Base-by-base conservation (phyloP, 2,888 invertebrate species). In the Matsumyia berberina region DNA sequence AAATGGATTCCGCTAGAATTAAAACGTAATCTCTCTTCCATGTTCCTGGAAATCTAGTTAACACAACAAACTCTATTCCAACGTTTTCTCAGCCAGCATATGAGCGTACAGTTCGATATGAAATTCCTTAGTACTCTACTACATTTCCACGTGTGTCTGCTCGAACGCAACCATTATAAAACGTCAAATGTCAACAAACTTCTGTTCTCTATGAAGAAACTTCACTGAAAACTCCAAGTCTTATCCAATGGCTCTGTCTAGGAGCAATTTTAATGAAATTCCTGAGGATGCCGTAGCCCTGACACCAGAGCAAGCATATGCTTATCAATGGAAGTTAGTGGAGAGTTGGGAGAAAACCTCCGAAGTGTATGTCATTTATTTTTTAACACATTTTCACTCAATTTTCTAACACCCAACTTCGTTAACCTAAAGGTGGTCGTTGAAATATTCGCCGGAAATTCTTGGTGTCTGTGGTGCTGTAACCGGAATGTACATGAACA, bases 211-310 rank as follows among this genome's bases (percentile, higher is more conserved):
- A 8, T 24, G 15, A 29, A 31, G 8, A 39, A 29, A 5, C 6
- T 31, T 12, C 15, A 44, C 8, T 24, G 24, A 39, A 24, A 51
- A 39, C 15, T 46, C 0, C 12, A 42, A 37, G 6, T 77, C n/a
- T 76, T 76, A 85, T 97, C 93, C 93, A 87, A 95, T 95, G 95
- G 94, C 94, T 62, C 90, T 95, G 79, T 91, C 92, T 86, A 93
- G 91, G 87, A 90, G 91, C n/a, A 92, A 88, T 57, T 42, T 83
- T 0, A 87, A 87, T 0, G 91, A 93, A 5, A 88, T 95, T 37
- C 95, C 95, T 0, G 86, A 91, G 86, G 95, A 94, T 92, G 95
- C 95, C 0, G 92, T 95, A 0, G 42, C 91, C 35, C 88, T 96
- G 60, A 90, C 91, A 4, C 93, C 93, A 90, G 76, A 92, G 0